Conservation (phyloP, 2,113 vertebrate species). For the Chiloscyllium plagiosum region DNA sequence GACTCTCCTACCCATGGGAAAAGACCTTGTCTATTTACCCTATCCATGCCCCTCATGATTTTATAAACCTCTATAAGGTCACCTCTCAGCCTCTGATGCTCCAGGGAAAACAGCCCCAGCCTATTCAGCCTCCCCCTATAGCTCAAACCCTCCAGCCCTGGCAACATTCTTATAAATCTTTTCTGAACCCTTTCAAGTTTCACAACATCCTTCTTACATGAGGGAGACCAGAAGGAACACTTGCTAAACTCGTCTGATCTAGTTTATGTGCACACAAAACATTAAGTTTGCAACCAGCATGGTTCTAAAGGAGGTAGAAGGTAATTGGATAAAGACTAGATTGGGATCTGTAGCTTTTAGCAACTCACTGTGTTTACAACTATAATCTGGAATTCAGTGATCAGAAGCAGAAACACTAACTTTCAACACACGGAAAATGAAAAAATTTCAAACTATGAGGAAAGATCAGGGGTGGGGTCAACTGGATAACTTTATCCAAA, state of each 20-base stretch:
- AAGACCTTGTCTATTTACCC: no score
- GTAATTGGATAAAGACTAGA: not conserved
- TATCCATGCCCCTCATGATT: no score
- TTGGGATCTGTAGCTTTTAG: not conserved
- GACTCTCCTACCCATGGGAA: no score
- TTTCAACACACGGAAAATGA: not conserved
- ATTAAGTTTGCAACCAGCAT: not conserved
- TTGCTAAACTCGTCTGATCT: not conserved
- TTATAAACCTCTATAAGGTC: no score
- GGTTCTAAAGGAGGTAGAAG: not conserved
- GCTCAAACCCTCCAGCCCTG: no score
- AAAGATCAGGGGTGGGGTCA: not conserved
- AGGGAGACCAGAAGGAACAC: not conserved
- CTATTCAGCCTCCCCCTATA: no score
- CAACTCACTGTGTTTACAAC: not conserved
- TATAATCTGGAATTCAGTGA: not conserved
- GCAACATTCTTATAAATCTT: no score
- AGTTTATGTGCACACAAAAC: not conserved
- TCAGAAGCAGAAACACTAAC: not conserved
- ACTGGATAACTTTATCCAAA: not conserved
- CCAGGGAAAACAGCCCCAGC: no score
- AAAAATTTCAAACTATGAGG: not conserved
- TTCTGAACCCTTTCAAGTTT: no score
- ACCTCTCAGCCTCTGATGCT: no score
- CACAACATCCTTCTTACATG: no score